phyloP scores from a whole-genome alignment of 2,888 invertebrate species.

The Acrocyrtus sp. region DNA sequence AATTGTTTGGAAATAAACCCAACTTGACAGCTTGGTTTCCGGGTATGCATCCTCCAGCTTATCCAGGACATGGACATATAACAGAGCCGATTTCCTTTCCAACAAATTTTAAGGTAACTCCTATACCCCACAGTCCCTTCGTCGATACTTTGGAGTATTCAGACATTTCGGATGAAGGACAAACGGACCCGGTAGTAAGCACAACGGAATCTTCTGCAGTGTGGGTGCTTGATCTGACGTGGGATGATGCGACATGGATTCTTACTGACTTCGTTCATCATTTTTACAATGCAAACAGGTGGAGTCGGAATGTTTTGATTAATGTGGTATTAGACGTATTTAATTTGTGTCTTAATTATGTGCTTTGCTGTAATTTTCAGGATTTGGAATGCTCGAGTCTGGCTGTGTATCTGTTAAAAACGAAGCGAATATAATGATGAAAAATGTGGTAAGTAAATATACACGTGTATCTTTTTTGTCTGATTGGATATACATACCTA shows the following conservation, averaged over 20 bases:
- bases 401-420: slow-evolving; percentile 67
- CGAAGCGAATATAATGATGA: slow-evolving; percentile 69
- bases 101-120: no score
- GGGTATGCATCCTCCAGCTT: no score
- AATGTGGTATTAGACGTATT: slow-evolving; percentile 3
- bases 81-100: no score
- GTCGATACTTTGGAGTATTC: no score
- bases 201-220: slow-evolving; percentile 33
- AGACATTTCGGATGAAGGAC: no score
- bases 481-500: no score
- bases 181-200: not conserved
- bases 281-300: slow-evolving; percentile 67
- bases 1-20: no score
- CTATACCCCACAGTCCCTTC: no score
- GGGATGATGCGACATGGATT: slow-evolving; percentile 62
- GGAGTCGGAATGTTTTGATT: slow-evolving; percentile 5
- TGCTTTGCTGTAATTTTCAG: no score
- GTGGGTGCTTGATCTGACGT: slow-evolving; percentile 57
- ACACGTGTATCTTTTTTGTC: not conserved
- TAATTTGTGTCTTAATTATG: not conserved
- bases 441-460: slow-evolving; percentile 65
- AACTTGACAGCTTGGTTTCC: no score
- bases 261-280: slow-evolving; percentile 65
- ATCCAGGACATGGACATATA: no score
- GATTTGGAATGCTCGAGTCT: slow-evolving; percentile 68